Conservation (phyloP, 2,797 vertebrate species). For the Percopsis omiscomaycus region DNA sequence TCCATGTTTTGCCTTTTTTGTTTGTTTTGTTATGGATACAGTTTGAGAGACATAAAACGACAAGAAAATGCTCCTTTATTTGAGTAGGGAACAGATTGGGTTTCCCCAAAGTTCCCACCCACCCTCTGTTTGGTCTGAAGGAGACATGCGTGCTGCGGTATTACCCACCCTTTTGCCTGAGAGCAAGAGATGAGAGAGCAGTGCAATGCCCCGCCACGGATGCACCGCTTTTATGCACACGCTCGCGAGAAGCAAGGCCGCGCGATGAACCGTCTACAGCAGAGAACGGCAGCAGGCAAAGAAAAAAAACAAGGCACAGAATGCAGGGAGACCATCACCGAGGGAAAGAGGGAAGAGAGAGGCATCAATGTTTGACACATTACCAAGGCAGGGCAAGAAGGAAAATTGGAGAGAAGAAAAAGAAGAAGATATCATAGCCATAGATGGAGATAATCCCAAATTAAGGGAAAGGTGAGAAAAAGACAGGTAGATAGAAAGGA, state of each 20-base stretch:
- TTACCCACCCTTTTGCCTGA: conserved; percentile 98
- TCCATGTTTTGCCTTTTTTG: too few species aligned
- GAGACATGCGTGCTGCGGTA: conserved; percentile 76
- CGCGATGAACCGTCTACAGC: conserved; percentile 94
- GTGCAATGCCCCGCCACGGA: conserved; percentile 86
- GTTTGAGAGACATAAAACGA: background rate
- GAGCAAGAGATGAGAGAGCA: conserved; percentile 94
- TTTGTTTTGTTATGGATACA: background rate
- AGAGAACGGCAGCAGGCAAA: conserved; percentile 93
- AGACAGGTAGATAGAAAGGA: conserved; percentile 11
- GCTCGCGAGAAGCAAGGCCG: conserved; percentile 96
- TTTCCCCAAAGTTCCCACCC: conserved; percentile 38
- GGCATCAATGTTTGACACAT: conserved; percentile 44
- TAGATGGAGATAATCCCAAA: conserved; percentile 12
- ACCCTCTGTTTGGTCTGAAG: conserved; percentile 63
- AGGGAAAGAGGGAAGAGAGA: conserved; percentile 78
- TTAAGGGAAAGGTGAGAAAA: conserved; percentile 21
- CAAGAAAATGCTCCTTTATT: conserved; percentile 9
- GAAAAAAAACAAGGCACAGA: conserved; percentile 82
- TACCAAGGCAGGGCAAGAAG: conserved; percentile 49
- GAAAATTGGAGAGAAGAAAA: conserved; percentile 42
- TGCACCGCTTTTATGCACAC: conserved; percentile 92
- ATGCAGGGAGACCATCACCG: conserved; percentile 81
- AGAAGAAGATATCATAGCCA: conserved; percentile 18
- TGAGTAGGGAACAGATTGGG: conserved; percentile 14